Evolutionary conservation across 2,888 invertebrate species (phyloP), one percentile per base, ranked within the genome.

Genomic region (Hypena proboscidalis): DNA sequence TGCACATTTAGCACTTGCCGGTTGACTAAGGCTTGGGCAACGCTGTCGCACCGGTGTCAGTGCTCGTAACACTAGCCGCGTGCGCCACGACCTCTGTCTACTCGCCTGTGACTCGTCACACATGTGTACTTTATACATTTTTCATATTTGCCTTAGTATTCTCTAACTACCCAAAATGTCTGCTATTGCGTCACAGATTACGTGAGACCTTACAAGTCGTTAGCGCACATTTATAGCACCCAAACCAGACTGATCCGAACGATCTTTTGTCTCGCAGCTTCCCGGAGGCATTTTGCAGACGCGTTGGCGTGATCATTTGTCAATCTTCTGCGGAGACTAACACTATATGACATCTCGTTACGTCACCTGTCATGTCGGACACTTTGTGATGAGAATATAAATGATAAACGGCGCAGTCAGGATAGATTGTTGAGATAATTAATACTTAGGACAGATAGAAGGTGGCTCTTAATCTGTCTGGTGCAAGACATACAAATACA

Each of bases 1-100:
- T 62, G 72, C 64, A 58, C 48, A 66, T 54, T 62, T 62, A 63
- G 55, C 65, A 57, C 65, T 62, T 54, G 58, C 52, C 50, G 62
- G 55, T 68, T 57, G 58, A 65, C 41, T 60, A 68, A 48, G 45
- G 44, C 47, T 61, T 67, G 45, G 35, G 39, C 47, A 62, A 63
- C 52, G 42, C 45, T 38, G 62, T 49, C 37, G 40, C 48, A 25
- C 32, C 45, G 46, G 58, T 57, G 49, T 56, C 47, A 23, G 38
- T 52, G 38, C 20, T 45, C 43, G 67, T 60, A 65, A 65, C 45
- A 37, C 29, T 40, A 62, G 13, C 27, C 46, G 34, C 35, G 22
- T 33, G 40, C 29, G 14, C 14, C 19, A 15, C 41, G 31, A 51
- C 49, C 55, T 43, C 38, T 58, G 49, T 25, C 51, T 49, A 55